Evolutionary conservation across 2,113 vertebrate genomes (phyloP), one percentile per base, ranked within the genome.

Genomic region (Pterophyllum scalare): DNA sequence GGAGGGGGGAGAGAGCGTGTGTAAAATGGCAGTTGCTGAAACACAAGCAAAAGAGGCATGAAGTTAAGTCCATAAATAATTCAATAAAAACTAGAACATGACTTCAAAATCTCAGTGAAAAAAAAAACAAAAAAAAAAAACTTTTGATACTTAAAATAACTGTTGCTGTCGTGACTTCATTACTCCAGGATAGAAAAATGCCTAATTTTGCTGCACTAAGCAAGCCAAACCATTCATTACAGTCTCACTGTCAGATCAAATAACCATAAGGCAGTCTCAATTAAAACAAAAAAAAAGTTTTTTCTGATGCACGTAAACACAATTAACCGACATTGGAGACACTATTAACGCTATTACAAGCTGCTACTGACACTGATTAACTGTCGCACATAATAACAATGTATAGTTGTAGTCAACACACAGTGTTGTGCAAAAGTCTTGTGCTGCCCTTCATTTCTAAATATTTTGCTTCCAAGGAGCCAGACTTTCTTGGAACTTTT

Each of bases 141-240:
- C 46, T 85, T 54, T 82, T 76, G 59, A 76, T 88, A 24, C 56
- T 59, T 75, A 35, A 82, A 89, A 86, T 65, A 82, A 38, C 46
- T 61, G 61, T 31, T 74, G 59, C 78, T 79, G 59, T 20, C 12
- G 7, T 74, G 33, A 74, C 38, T 77, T 70, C 22, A 24, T 75
- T 35, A 75, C 38, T 33, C 20, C 15, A 19, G 26, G 26, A 46
- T 6, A n/a, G 22, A 64, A 60, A 70, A 31, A 67, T 49, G 61
- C n/a, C 7, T 58, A 0, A 74, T 59, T 54, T 58, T 22, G 31
- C 54, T 40, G 38, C 75, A 61, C n/a, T 38, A 43, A 85, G 19
- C 22, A 62, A 59, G 54, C 13, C 15, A 83, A 89, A 85, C 13
- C 22, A 60, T 70, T 65, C 35, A 83, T 80, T 77, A 82, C 38